Conservation (phyloP, 1,140 invertebrate species). For the Brachionus rotundiformis region DNA sequence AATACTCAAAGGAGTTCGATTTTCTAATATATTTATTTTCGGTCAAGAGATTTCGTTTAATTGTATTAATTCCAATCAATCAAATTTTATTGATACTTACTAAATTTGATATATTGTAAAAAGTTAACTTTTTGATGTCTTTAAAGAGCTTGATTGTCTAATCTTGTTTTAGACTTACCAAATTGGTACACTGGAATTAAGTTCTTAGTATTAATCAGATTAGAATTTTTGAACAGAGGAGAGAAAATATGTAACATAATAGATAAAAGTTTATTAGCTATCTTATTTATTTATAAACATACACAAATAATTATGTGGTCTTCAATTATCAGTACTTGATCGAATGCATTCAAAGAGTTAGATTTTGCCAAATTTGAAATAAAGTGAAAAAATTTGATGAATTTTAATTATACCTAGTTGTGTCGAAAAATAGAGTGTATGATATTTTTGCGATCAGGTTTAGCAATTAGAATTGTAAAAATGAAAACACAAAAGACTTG, state of each 20-base stretch:
- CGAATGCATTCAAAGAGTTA: neutral
- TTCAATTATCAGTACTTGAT: neutral
- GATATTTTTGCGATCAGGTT: neutral
- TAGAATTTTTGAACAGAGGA: neutral
- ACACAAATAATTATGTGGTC: neutral
- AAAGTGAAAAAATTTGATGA: neutral
- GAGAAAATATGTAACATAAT: no score
- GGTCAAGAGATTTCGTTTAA: constrained; percentile 43
- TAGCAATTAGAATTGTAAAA: neutral
- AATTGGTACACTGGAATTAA: neutral
- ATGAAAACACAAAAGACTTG: neutral
- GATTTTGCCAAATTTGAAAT: neutral
- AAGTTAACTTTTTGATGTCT: constrained; percentile 3
- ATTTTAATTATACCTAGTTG: neutral
- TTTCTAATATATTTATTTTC: constrained; percentile 37
- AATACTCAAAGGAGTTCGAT: constrained; percentile 24
- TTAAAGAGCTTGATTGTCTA: no score
- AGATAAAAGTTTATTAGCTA: no score
- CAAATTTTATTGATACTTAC: constrained; percentile 33
- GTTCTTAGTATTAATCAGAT: neutral
- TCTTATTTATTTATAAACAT: no score
- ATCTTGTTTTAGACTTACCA: neutral
- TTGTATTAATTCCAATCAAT: constrained; percentile 46
- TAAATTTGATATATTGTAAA: constrained; percentile 11
- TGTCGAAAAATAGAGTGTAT: neutral